A percentile compares a stretch with the other conserved stretches of the same genome.
Evolutionary conservation across 2,113 vertebrate genomes (phyloP).

Genomic region (Anarrhichthys ocellatus): DNA sequence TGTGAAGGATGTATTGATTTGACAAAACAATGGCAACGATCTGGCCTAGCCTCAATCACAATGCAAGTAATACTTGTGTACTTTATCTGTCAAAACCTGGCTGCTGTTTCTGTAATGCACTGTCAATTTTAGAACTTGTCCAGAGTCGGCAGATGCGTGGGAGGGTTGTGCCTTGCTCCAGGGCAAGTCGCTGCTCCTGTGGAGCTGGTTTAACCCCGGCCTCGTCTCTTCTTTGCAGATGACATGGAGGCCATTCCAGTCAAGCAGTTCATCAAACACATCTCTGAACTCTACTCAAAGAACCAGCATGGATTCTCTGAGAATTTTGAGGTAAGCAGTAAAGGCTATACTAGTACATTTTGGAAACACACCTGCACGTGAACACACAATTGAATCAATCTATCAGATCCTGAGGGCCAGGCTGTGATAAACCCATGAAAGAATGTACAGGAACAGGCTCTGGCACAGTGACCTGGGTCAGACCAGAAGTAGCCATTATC

Average conservation of each 20-base stretch:
- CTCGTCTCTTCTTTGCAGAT: slow-evolving; percentile 82
- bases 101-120: background rate
- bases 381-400: background rate
- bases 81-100: background rate
- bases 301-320: slow-evolving; percentile 93
- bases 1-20: background rate
- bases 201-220: slow-evolving; percentile 2
- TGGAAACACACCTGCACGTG: background rate
- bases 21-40: background rate
- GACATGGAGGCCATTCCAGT: slow-evolving; percentile 94
- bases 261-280: slow-evolving; percentile 93
- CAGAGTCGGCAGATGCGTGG: no score
- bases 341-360: background rate
- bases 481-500: background rate
- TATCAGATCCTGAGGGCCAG: background rate
- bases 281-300: slow-evolving; percentile 91
- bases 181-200: background rate
- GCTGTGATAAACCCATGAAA: background rate
- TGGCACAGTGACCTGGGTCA: background rate
- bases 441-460: background rate
- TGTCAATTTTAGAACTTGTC: background rate
- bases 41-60: background rate
- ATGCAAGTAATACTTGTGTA: background rate
- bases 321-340: slow-evolving; percentile 91
- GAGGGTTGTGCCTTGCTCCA: background rate